phyloP scores from a whole-genome alignment of 2,113 vertebrate species.

The Xerus inauris region DNA sequence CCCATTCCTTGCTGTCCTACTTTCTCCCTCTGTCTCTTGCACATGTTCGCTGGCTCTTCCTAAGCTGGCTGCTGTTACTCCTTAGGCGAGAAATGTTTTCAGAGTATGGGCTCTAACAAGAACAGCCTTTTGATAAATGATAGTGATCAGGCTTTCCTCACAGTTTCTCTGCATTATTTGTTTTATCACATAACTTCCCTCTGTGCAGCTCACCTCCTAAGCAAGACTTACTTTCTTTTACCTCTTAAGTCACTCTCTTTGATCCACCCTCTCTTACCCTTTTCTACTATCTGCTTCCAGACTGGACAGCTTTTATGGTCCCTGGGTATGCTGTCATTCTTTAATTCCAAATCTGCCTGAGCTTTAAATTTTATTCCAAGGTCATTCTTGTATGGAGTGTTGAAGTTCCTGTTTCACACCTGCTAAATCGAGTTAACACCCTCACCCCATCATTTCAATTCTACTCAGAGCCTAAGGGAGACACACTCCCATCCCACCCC shows the following conservation, averaged over 20 bases:
- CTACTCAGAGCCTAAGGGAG: not conserved
- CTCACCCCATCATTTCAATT: not conserved
- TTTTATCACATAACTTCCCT: not conserved
- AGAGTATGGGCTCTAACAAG: not conserved
- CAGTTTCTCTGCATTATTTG: not conserved
- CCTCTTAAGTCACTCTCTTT: not conserved
- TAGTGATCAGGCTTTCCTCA: not conserved
- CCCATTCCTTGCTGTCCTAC: not conserved
- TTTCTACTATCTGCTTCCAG: not conserved
- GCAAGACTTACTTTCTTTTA: not conserved
- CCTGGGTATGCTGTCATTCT: not conserved
- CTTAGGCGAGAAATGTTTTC: not conserved
- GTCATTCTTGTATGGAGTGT: not conserved
- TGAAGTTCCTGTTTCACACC: not conserved
- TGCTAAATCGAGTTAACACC: not conserved
- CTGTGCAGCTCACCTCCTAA: not conserved
- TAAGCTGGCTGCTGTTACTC: not conserved
- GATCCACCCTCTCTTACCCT: not conserved
- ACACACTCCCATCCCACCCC: not conserved
- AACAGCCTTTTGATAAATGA: not conserved
- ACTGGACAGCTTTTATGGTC: not conserved
- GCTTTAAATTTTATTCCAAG: not conserved
- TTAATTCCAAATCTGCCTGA: not conserved
- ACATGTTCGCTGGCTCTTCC: not conserved
- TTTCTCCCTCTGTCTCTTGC: not conserved